Base-by-base conservation (phyloP, 2,888 invertebrate species). In the Erynnis tages region DNA sequence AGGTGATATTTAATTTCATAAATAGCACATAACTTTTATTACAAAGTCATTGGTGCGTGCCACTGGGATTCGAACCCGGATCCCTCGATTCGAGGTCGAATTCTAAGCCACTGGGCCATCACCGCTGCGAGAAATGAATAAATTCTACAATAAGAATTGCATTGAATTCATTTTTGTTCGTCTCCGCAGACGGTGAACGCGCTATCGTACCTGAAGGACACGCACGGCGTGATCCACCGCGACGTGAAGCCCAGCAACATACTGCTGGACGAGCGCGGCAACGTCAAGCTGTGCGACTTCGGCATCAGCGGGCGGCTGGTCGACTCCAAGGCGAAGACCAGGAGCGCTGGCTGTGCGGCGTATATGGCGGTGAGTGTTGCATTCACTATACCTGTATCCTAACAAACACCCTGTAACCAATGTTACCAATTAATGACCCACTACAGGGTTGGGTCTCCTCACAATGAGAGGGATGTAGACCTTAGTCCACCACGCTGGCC, bases 161-260 rank as follows among this genome's bases (percentile, higher is more conserved):
- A 21, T 38, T 98, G 97, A n/a, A n/a, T n/a, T n/a, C n/a, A 2
- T 7, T 25, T 7, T 87, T 98, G 98, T 98, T 97, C 88, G 98
- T 4, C 5, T 14, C 11, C 16, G 16, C 79, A 97, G 96, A 98
- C 98, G 61, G 96, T 98, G 47, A 97, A 96, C 81, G 99, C 99
- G 8, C 91, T 99, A 61, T 94, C 98, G 71, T 99, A 99, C 91
- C 92, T 99, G 68, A 99, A 99, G 89, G 98, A 98, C 82, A 94
- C 93, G 60, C 99, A 98, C 76, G 98, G 97, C 56, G 98, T 98
- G 54, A 99, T 99, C 75, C 99, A 99, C 84, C 93, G 98, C 79
- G 98, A 99, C 90, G 97, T 99, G 47, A 99, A 99, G 82, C 99
- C 99, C 40, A 98, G 98, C 67, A 99, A 99, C 90, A 99, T 99